Base-by-base conservation (phyloP, 2,797 vertebrate genomes). In the Leptoclinus maculatus region DNA sequence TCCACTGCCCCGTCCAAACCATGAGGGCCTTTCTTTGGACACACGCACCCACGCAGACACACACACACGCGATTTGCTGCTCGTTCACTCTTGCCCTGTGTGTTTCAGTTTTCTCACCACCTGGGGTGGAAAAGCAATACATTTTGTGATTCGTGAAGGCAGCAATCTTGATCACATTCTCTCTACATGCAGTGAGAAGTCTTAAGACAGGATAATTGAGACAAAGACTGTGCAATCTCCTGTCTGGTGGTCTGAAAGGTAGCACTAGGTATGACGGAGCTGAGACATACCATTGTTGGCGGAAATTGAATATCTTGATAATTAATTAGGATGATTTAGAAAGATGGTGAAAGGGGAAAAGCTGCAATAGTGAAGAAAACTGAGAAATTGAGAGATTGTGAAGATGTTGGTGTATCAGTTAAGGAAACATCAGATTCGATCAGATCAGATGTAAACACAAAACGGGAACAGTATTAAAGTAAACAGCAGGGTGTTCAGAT, bases 1-100 rank as follows among this genome's bases (percentile, higher is more conserved):
- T 95, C 93, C 94, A 92, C 86, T 86, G 80, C 86, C 82, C 93
- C 88, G 58, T 94, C 91, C 93, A 93, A 92, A 94, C 93, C 92
- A 82, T 89, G 91, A 91, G 92, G 89, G 86, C 92, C 93, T 93
- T 90, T 92, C 91, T 92, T 84, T 91, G 80, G 75, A 83, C 77
- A 77, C 75, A 69, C 56, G 13, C 54, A 36, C 45, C 60, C 64
- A 72, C 74, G 38, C 63, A 29, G 49, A 23, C 57, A 60, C 59
- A 47, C 70, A 54, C 78, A 65, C 43, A 65, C 47, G 36, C 34
- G 71, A 87, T 89, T 90, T 82, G 81, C 66, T n/a, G 56, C 75
- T 87, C 80, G 66, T 86, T 85, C 82, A 83, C 65, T 90, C 66
- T 74, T 23, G 23, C 66, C 66, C 63, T 45, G 16, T 38, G 79